Conservation (phyloP, 2,797 vertebrate genomes). For the Enteromius trimaculatus region DNA sequence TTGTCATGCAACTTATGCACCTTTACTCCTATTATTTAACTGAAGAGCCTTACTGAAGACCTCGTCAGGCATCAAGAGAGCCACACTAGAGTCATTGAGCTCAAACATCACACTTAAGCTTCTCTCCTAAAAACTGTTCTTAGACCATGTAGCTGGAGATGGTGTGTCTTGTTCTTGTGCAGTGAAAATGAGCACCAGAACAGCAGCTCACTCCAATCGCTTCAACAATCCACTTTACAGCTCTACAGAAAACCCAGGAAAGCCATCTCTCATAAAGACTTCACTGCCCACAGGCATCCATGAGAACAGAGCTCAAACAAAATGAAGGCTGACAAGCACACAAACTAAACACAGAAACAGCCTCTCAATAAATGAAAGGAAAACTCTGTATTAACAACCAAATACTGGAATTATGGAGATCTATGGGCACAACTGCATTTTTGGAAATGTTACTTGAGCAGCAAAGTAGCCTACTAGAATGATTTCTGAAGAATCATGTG, state of each 20-base stretch:
- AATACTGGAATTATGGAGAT: not conserved
- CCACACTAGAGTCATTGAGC: not conserved
- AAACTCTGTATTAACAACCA: not conserved
- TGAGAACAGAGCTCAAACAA: not conserved
- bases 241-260: not conserved
- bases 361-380: not conserved
- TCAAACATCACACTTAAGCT: not conserved
- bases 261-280: slow-evolving; percentile 2
- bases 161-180: not conserved
- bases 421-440: not conserved
- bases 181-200: not conserved
- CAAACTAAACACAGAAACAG: not conserved
- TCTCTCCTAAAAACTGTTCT: not conserved
- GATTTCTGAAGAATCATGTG: slow-evolving; percentile 1
- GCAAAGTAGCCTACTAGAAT: not conserved
- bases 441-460: not conserved
- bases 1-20: not conserved
- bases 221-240: slow-evolving; percentile 4
- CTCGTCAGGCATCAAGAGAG: not conserved
- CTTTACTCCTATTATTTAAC: not conserved
- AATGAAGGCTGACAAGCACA: not conserved
- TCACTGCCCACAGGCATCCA: slow-evolving; percentile 5
- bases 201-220: not conserved
- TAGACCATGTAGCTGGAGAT: not conserved
- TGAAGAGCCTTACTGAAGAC: not conserved